Percentiles rank a stretch among this genome's conserved stretches.
Conservation (phyloP, 2,113 vertebrate genomes). For the Empidonax traillii region DNA sequence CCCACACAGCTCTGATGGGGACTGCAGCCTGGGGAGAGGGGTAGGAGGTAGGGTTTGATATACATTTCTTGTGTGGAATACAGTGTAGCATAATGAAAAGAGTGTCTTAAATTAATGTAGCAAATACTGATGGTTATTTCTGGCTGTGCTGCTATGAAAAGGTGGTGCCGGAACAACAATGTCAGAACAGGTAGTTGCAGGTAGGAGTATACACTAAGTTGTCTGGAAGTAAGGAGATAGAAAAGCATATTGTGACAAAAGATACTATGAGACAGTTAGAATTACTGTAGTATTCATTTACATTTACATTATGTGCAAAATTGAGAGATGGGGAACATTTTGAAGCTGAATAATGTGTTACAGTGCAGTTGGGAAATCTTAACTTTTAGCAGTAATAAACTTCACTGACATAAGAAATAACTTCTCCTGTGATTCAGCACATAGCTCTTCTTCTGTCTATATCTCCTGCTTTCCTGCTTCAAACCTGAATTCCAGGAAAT, state of each 20-base stretch:
- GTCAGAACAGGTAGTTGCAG: not conserved
- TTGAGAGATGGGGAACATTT: not conserved
- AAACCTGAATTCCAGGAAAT: constrained; percentile 37
- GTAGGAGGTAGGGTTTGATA: not conserved
- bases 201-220: not conserved
- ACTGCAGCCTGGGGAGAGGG: not conserved
- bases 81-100: not conserved
- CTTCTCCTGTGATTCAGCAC: not conserved
- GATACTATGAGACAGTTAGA: not conserved
- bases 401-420: not conserved
- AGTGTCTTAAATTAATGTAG: not conserved
- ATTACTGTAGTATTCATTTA: not conserved
- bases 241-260: not conserved
- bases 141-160: not conserved
- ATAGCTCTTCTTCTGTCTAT: not conserved
- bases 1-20: not conserved
- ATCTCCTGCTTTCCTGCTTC: not conserved
- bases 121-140: not conserved
- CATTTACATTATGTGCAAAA: not conserved
- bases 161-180: not conserved
- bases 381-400: not conserved
- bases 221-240: not conserved
- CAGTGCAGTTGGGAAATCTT: not conserved
- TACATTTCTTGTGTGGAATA: not conserved
- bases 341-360: not conserved